Evolutionary conservation across 2,888 invertebrate genomes (phyloP).

Genomic region (Calliphora vomitoria): DNA sequence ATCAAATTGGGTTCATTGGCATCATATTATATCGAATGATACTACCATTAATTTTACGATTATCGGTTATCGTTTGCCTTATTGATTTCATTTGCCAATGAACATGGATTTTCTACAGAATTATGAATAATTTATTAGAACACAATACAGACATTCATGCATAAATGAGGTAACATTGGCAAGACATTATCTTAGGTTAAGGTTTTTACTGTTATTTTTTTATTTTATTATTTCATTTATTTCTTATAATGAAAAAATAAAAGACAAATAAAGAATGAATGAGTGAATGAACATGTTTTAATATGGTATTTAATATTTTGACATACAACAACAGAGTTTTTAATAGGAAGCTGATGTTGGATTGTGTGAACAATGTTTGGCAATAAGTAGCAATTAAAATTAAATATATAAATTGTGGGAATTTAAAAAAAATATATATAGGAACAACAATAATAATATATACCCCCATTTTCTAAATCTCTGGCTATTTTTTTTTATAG

Average conservation of each 20-base stretch:
- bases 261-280: constrained; percentile 29
- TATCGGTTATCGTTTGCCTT: not conserved
- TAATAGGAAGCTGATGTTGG: constrained; percentile 20
- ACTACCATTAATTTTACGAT: not conserved
- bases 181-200: constrained; percentile 57
- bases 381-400: not conserved
- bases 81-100: constrained; percentile 1
- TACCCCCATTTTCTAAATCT: too few relatives aligned
- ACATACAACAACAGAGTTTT: not conserved
- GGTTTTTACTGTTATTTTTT: constrained; percentile 22
- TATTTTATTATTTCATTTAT: not conserved
- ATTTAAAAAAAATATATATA: not conserved
- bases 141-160: not conserved
- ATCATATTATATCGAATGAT: not conserved
- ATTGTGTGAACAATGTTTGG: constrained; percentile 8
- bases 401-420: not conserved
- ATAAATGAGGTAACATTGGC: constrained; percentile 52
- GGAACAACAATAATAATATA: too few relatives aligned
- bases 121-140: constrained; percentile 51
- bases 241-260: constrained; percentile 41
- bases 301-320: constrained; percentile 27
- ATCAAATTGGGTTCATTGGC: too few relatives aligned
- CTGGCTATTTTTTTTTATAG: too few relatives aligned
- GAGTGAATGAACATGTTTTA: constrained; percentile 11
- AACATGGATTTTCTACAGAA: not conserved